These are phyloP conservation scores for Tauraco hartlaubi DNA, from an alignment of 2,797 vertebrate genomes.

Conservation along the genomic window DNA sequence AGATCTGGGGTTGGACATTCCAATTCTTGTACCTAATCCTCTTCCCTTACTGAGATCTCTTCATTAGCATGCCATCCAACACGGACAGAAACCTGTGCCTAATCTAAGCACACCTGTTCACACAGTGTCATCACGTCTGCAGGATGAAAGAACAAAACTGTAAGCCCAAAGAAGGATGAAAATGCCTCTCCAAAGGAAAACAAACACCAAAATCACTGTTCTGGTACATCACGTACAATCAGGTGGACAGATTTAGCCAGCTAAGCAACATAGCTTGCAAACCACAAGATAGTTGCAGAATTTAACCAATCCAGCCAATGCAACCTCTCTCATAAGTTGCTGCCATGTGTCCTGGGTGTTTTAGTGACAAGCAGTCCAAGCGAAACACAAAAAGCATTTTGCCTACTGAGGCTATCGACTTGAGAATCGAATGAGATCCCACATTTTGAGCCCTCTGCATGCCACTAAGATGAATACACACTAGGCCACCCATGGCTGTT, in stretches of 20 bases:
- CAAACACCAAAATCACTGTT: neutral
- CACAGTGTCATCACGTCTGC: neutral
- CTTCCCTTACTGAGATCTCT: neutral
- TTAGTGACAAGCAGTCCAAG: neutral
- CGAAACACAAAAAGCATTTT: neutral
- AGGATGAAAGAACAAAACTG: neutral
- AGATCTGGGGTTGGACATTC: neutral
- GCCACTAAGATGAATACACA: neutral
- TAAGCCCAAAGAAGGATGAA: neutral
- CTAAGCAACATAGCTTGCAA: neutral
- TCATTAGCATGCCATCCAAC: neutral
- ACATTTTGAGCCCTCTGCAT: neutral
- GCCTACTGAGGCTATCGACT: neutral
- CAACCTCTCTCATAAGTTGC: neutral
- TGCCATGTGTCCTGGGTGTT: neutral
- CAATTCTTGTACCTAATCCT: neutral
- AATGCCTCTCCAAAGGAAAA: neutral
- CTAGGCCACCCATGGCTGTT: neutral
- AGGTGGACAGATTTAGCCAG: neutral
- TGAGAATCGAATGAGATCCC: neutral
- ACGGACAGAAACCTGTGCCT: neutral
- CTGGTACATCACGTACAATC: neutral
- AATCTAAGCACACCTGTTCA: neutral
- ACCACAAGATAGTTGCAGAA: neutral
- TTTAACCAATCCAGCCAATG: neutral